Percentiles rank a stretch among this genome's conserved stretches.
These are phyloP conservation scores for Lampris megalopsis DNA, from an alignment of 2,113 vertebrate species.

Conservation along the genomic window DNA sequence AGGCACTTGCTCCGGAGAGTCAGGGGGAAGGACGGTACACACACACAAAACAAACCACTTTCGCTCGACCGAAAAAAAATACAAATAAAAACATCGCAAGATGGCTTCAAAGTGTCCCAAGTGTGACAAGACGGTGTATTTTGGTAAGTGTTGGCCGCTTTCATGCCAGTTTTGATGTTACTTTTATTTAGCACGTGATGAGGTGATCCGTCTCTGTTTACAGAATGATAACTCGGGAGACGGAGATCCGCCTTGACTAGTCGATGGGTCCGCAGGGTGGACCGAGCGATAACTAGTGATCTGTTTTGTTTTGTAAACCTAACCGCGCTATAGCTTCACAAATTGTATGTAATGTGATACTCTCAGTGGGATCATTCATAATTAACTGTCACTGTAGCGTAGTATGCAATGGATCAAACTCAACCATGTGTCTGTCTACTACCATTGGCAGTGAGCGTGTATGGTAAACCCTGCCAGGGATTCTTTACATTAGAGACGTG, in stretches of 20 bases:
- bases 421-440: background rate
- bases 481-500: conserved; percentile 11
- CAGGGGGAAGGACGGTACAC: conserved; percentile 6
- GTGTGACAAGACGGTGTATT: conserved; percentile 96
- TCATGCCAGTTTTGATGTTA: background rate
- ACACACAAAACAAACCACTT: conserved; percentile 30
- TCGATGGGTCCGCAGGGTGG: too few relatives aligned
- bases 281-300: too few relatives aligned
- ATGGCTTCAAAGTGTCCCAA: conserved; percentile 97
- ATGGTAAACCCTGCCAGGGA: background rate
- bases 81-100: conserved; percentile 17
- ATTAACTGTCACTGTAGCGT: too few relatives aligned
- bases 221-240: background rate
- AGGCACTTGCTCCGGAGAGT: conserved; percentile 63
- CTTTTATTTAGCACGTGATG: conserved; percentile 32
- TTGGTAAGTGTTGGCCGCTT: conserved; percentile 83
- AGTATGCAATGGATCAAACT: too few relatives aligned
- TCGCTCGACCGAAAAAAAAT: conserved; percentile 16
- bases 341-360: too few relatives aligned
- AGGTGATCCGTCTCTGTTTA: background rate
- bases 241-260: background rate
- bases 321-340: too few relatives aligned
- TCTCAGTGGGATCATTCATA: too few relatives aligned
- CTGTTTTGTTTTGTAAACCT: too few relatives aligned
- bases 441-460: background rate